Conservation (phyloP, 2,888 invertebrate species). For the Caenorhabditis japonica region DNA sequence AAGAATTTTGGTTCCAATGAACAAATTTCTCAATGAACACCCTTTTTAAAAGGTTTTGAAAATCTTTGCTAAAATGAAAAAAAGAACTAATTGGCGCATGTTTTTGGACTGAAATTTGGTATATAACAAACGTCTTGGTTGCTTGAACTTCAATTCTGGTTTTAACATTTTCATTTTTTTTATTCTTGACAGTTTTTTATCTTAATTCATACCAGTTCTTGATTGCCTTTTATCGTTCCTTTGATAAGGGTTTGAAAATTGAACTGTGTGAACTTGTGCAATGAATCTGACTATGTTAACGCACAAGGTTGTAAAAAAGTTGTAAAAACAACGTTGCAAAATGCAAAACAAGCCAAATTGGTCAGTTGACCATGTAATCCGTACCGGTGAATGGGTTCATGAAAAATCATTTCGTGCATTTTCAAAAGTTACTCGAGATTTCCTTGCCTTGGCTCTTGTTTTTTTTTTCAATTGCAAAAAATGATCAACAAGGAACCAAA, state of each 20-base stretch:
- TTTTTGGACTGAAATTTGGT: too few species aligned
- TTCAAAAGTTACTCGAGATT: background rate
- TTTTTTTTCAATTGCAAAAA: constrained; percentile 18
- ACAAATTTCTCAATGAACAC: constrained; percentile 5
- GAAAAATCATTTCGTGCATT: constrained; percentile 9
- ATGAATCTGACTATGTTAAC: too few species aligned
- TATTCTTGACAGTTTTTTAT: background rate
- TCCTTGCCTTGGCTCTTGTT: constrained; percentile 2
- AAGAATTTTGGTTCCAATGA: constrained; percentile 26
- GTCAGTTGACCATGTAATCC: constrained; percentile 6
- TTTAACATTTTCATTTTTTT: background rate
- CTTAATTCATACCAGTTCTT: background rate
- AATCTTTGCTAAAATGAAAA: too few species aligned
- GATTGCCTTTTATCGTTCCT: background rate
- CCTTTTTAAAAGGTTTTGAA: too few species aligned
- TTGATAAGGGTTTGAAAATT: too few species aligned
- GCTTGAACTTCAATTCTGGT: background rate
- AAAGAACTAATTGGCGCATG: too few species aligned
- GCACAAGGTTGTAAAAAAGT: background rate
- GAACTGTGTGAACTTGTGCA: too few species aligned
- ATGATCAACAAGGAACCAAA: constrained; percentile 41
- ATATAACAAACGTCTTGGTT: too few species aligned
- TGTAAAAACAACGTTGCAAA: background rate
- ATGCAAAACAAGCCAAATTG: too few species aligned
- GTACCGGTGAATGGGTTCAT: constrained; percentile 5